phyloP scores from a whole-genome alignment of 2,113 vertebrate species.

The Gracilinanus agilis region DNA sequence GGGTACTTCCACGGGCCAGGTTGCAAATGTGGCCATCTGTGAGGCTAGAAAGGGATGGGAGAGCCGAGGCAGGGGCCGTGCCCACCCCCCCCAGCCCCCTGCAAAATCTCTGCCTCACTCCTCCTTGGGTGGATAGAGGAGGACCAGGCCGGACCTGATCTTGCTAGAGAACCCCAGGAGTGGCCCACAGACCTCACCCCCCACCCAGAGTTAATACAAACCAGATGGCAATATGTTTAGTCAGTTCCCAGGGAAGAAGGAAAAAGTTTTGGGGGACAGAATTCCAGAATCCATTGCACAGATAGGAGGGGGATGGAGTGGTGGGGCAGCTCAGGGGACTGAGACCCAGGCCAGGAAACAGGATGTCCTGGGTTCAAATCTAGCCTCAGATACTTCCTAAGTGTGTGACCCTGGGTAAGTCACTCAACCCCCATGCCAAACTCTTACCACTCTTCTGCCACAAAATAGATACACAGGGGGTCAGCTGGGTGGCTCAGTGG shows the following conservation, averaged over 20 bases:
- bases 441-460: too few relatives aligned
- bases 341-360: too few relatives aligned
- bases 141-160: not conserved
- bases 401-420: too few relatives aligned
- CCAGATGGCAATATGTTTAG: not conserved
- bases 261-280: not conserved
- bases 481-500: too few relatives aligned
- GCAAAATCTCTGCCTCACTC: not conserved
- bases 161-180: not conserved
- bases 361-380: too few relatives aligned
- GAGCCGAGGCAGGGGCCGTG: not conserved
- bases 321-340: too few relatives aligned
- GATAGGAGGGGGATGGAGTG: not conserved
- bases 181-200: not conserved
- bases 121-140: not conserved
- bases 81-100: not conserved
- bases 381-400: too few relatives aligned
- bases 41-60: not conserved
- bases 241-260: not conserved
- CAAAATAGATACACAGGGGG: too few relatives aligned
- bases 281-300: not conserved
- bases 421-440: too few relatives aligned
- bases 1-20: not conserved
- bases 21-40: not conserved
- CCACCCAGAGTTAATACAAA: not conserved